Conservation (phyloP, 2,888 invertebrate species). For the Gibbula magus region DNA sequence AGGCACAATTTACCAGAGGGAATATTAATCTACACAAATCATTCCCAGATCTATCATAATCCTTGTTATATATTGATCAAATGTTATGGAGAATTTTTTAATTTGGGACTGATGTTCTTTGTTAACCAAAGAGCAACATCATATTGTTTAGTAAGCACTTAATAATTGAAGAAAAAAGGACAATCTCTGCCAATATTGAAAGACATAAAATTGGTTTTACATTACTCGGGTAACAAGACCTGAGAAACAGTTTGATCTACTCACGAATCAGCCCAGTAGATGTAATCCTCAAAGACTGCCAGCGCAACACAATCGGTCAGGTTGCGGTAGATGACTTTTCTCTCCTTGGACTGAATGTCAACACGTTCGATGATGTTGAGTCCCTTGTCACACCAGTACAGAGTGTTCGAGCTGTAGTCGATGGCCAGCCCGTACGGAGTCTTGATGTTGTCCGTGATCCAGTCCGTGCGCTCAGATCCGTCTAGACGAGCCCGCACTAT, state of each 20-base stretch:
- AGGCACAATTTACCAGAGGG: neutral
- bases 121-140: neutral
- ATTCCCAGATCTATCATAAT: too few relatives aligned
- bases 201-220: too few relatives aligned
- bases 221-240: neutral
- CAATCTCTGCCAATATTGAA: too few relatives aligned
- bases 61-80: too few relatives aligned
- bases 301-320: slow-evolving; percentile 78
- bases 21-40: too few relatives aligned
- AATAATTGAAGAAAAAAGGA: neutral
- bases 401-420: slow-evolving; percentile 81
- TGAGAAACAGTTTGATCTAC: slow-evolving; percentile 61
- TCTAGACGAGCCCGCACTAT: slow-evolving; percentile 88
- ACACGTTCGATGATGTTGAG: slow-evolving; percentile 79
- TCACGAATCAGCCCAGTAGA: slow-evolving; percentile 89
- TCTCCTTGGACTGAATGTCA: slow-evolving; percentile 39
- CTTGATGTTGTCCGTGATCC: slow-evolving; percentile 44
- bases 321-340: slow-evolving; percentile 37
- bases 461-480: slow-evolving; percentile 82
- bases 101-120: too few relatives aligned
- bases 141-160: neutral
- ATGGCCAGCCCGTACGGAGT: slow-evolving; percentile 88
- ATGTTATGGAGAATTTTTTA: too few relatives aligned
- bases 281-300: slow-evolving; percentile 79
- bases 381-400: slow-evolving; percentile 89